A percentile compares a stretch with the other conserved stretches of the same genome.
These are phyloP conservation scores for Protodeltote pygarga DNA, from an alignment of 2,888 invertebrate species.

Conservation along the genomic window DNA sequence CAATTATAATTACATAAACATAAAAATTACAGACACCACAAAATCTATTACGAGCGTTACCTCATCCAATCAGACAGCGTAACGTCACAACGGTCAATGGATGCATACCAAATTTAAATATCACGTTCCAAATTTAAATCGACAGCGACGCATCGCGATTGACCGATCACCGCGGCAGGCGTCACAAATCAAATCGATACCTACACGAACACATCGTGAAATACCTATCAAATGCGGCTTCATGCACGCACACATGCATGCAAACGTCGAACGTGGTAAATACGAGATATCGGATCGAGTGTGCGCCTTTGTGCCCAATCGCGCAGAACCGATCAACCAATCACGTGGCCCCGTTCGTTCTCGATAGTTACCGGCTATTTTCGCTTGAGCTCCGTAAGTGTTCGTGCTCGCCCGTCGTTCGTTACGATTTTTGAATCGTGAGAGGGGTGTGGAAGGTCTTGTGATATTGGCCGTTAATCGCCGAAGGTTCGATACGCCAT, in stretches of 20 bases:
- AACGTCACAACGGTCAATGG: constrained; percentile 48
- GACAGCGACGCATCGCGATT: constrained; percentile 45
- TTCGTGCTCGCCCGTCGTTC: constrained; percentile 7
- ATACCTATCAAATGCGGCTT: constrained; percentile 79
- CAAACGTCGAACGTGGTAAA: constrained; percentile 71
- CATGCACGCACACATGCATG: constrained; percentile 61
- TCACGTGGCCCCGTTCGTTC: constrained; percentile 67
- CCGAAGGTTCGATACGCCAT: constrained; percentile 81
- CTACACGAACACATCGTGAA: constrained; percentile 62
- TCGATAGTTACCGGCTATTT: constrained; percentile 67
- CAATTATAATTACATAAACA: neutral
- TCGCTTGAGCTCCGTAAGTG: constrained; percentile 42
- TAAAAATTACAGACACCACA: neutral
- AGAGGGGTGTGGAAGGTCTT: constrained; percentile 53
- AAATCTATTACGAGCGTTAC: constrained; percentile 12
- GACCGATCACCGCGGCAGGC: constrained; percentile 52
- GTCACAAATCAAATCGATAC: constrained; percentile 57
- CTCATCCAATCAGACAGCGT: constrained; percentile 33
- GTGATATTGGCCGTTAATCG: constrained; percentile 42
- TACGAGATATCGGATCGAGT: constrained; percentile 85
- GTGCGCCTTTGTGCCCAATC: constrained; percentile 85
- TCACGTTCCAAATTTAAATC: constrained; percentile 52
- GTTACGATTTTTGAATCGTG: constrained; percentile 13
- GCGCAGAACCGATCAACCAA: constrained; percentile 88
- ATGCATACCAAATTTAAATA: constrained; percentile 55